phyloP scores from a whole-genome alignment of 2,113 vertebrate genomes.

The Limnothrissa miodon region DNA sequence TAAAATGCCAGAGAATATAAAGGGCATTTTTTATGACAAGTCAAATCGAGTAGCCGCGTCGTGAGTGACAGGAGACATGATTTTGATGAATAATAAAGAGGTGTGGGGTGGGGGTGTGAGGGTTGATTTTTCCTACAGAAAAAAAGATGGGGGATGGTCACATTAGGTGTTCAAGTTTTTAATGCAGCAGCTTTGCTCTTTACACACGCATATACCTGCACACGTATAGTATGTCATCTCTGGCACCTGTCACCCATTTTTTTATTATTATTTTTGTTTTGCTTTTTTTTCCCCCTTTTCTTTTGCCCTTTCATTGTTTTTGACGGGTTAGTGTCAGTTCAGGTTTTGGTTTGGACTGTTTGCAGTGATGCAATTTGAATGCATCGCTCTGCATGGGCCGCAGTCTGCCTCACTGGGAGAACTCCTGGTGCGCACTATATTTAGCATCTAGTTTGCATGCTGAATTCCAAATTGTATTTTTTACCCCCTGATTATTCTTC shows the following conservation, averaged over 20 bases:
- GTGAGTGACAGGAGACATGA: slow-evolving; percentile 47
- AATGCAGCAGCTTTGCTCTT: slow-evolving; percentile 17
- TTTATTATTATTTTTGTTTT: too few species aligned
- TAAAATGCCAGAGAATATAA: slow-evolving; percentile 50
- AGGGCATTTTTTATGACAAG: slow-evolving; percentile 43
- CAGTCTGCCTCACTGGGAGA: background rate
- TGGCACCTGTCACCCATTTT: background rate
- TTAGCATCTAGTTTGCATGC: background rate
- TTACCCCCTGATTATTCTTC: background rate
- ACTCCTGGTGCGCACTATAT: slow-evolving; percentile 8
- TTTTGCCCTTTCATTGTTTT: background rate
- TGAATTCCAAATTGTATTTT: slow-evolving; percentile 3
- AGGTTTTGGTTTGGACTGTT: background rate
- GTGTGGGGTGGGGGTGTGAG: slow-evolving; percentile 42
- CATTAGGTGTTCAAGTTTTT: slow-evolving; percentile 31
- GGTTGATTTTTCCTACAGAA: background rate
- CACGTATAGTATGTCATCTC: background rate
- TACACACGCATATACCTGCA: background rate
- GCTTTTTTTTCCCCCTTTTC: too few species aligned
- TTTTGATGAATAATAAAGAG: slow-evolving; percentile 55
- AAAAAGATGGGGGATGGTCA: background rate
- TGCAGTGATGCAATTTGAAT: background rate
- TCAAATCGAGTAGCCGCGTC: slow-evolving; percentile 29
- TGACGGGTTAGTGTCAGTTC: background rate
- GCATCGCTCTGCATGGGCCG: background rate